These are phyloP conservation scores for Dasysyrphus albostriatus DNA, from an alignment of 2,888 invertebrate genomes.

Conservation along the genomic window DNA sequence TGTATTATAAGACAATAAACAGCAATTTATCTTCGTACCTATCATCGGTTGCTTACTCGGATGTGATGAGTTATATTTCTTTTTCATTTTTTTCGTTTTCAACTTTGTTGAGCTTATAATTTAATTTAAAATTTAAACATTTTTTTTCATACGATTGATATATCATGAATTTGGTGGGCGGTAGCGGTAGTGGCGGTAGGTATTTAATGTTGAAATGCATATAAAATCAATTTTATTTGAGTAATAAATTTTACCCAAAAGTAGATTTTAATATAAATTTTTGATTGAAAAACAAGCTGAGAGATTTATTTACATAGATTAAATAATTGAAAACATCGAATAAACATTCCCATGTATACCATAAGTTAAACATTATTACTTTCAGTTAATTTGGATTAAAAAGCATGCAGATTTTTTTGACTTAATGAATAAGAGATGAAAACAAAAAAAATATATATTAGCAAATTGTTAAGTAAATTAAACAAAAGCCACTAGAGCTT, in stretches of 20 bases:
- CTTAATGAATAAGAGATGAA: too few relatives aligned
- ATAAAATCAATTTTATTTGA: slow-evolving; percentile 28
- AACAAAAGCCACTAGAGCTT: too few relatives aligned
- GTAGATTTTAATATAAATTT: not conserved
- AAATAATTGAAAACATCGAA: not conserved
- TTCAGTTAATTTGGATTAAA: too few relatives aligned
- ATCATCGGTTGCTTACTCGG: slow-evolving; percentile 55
- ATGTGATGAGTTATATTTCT: slow-evolving; percentile 67
- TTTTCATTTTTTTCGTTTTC: not conserved
- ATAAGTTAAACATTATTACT: too few relatives aligned
- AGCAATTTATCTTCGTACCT: slow-evolving; percentile 69
- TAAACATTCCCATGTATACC: too few relatives aligned
- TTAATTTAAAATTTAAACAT: slow-evolving; percentile 15
- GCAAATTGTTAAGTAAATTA: too few relatives aligned
- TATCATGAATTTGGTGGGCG: slow-evolving; percentile 2
- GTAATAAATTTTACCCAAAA: slow-evolving; percentile 9
- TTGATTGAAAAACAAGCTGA: not conserved
- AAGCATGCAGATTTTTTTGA: too few relatives aligned
- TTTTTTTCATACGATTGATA: slow-evolving; percentile 8
- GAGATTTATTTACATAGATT: not conserved
- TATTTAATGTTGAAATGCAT: slow-evolving; percentile 18
- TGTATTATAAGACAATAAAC: slow-evolving; percentile 65
- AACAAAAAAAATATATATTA: too few relatives aligned
- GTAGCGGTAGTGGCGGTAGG: not conserved
- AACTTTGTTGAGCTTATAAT: slow-evolving; percentile 18